phyloP scores from a whole-genome alignment of 1,140 invertebrate genomes.

The Cephus cinctus region DNA sequence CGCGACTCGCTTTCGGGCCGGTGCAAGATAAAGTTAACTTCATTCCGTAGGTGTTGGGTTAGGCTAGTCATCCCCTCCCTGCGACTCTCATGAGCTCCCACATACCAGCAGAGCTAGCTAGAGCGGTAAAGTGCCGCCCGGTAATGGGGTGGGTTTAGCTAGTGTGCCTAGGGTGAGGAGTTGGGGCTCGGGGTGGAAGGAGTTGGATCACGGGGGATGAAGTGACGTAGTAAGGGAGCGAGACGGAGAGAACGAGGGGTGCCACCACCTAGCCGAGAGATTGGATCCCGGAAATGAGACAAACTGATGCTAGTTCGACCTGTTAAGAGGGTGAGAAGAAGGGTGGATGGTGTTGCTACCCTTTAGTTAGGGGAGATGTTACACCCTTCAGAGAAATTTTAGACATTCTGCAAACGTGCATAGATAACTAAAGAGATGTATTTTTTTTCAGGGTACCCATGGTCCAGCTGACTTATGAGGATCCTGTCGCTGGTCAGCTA shows the following conservation, averaged over 20 bases:
- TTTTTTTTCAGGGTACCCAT: no score
- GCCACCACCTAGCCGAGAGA: conserved; percentile 39
- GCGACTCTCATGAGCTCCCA: background rate
- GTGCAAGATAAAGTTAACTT: conserved; percentile 29
- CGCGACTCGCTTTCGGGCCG: conserved; percentile 23
- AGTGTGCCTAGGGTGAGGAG: background rate
- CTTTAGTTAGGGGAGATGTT: no score
- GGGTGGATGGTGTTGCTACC: no score
- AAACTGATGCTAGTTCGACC: conserved; percentile 43
- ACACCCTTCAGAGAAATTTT: no score
- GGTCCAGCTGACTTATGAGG: no score
- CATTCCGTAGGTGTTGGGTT: conserved; percentile 12
- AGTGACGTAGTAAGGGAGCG: no score
- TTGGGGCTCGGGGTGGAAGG: conserved; percentile 11
- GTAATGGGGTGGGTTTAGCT: conserved; percentile 5
- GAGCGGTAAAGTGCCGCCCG: conserved; percentile 34
- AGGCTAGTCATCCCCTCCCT: no score
- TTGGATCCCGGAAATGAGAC: conserved; percentile 54
- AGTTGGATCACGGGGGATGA: no score
- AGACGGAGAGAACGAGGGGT: conserved; percentile 13
- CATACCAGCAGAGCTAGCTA: conserved; percentile 1
- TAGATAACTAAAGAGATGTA: no score
- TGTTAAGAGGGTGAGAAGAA: background rate
- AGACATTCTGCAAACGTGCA: no score
- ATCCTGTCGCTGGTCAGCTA: no score